A percentile compares a stretch with the other conserved stretches of the same genome.
Conservation (phyloP, 2,888 invertebrate genomes). For the Pycnomerus fuliginosus region DNA sequence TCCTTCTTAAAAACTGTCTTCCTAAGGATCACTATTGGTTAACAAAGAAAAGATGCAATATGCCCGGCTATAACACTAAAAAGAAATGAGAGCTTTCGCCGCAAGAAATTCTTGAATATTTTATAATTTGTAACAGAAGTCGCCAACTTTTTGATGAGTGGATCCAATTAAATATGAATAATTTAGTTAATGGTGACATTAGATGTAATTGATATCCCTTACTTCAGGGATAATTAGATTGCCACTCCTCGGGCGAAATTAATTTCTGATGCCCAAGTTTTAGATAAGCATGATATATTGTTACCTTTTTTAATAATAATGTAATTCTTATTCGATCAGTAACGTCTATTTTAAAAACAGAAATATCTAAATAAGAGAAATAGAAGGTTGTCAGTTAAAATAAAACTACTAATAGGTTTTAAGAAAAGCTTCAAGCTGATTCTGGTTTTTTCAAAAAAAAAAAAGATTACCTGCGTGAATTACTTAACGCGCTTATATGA, state of each 20-base stretch:
- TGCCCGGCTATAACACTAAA: constrained; percentile 52
- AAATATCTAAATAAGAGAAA: no score
- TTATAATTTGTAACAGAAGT: constrained; percentile 53
- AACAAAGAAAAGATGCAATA: constrained; percentile 26
- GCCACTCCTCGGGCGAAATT: constrained; percentile 26
- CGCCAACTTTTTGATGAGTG: constrained; percentile 53
- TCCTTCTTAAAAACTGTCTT: constrained; percentile 27
- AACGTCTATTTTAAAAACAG: no score
- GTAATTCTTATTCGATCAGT: no score
- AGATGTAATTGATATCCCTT: constrained; percentile 51
- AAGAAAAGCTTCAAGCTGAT: no score
- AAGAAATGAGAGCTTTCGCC: constrained; percentile 49
- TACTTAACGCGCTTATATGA: no score
- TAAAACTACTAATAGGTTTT: no score
- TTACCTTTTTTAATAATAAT: no score
- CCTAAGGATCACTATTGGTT: constrained; percentile 42
- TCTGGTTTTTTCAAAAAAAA: no score
- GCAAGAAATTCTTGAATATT: constrained; percentile 51
- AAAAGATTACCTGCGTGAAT: no score
- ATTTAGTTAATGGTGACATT: constrained; percentile 53
- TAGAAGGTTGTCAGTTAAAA: no score
- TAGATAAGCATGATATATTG: no score
- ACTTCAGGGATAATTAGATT: constrained; percentile 45
- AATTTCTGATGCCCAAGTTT: constrained; percentile 31
- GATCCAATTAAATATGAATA: constrained; percentile 53